A percentile compares a stretch with the other conserved stretches of the same genome.
These are phyloP conservation scores for Acanthosepion esculentum DNA, from an alignment of 2,888 invertebrate genomes.

Conservation along the genomic window DNA sequence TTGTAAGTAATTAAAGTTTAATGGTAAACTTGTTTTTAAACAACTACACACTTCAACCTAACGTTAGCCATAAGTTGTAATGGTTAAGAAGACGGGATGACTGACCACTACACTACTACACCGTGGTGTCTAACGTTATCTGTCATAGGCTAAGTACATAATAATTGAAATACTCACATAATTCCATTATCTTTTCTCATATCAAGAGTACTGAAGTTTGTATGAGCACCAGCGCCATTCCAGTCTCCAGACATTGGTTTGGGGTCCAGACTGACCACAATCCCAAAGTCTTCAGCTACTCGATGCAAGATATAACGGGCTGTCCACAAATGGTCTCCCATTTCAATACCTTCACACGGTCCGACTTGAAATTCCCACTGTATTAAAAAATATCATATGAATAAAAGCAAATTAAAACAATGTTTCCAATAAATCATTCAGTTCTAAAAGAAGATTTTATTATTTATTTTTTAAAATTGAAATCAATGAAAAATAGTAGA, in stretches of 20 bases:
- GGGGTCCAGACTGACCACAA: conserved; percentile 76
- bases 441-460: no score
- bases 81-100: no score
- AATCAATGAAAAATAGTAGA: no score
- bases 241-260: conserved; percentile 76
- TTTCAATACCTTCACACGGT: conserved; percentile 86
- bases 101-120: no score
- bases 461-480: no score
- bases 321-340: conserved; percentile 77
- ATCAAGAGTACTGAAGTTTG: conserved; percentile 92
- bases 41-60: no score
- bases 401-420: background rate
- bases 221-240: conserved; percentile 87
- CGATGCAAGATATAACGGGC: conserved; percentile 76
- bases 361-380: conserved; percentile 84
- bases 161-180: conserved; percentile 55
- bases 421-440: no score
- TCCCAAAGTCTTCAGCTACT: conserved; percentile 77
- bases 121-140: no score
- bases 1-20: no score
- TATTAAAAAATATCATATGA: conserved; percentile 44
- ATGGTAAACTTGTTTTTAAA: no score
- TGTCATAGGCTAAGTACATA: no score
- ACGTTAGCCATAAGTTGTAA: no score
- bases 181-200: conserved; percentile 82